Evolutionary conservation across 1,140 invertebrate species (phyloP), one percentile per base, ranked within the genome.

Genomic region (Liolophura sinensis): DNA sequence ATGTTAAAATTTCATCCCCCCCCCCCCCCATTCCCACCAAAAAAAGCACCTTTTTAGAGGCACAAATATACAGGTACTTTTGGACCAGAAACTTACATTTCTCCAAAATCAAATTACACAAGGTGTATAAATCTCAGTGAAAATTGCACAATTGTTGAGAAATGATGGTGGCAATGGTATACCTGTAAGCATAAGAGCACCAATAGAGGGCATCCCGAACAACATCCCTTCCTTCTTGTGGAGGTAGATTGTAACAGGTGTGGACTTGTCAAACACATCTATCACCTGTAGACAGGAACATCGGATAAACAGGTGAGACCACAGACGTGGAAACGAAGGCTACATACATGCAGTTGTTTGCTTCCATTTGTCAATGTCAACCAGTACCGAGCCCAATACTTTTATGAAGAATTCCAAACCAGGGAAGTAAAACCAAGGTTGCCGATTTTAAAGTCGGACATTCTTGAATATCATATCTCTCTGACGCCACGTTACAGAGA

Each of bases 151-250:
- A n/a, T n/a, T n/a, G n/a, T n/a, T n/a, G n/a, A n/a, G n/a, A n/a
- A n/a, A n/a, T n/a, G n/a, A n/a, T n/a, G n/a, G n/a, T n/a, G n/a
- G n/a, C n/a, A 25, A 16, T 14, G 56, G 64, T 67, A 54, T 31
- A 73, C 72, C 67, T 47, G 66, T 62, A 22, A 71, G 48, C 3
- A 67, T 64, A 46, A 73, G 46, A 25, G 66, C 52, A 14, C 68
- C 11, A 56, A 71, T 58, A 12, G 64, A 60, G 22, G 72, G 64
- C 64, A 73, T 62, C 31, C 72, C 72, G 40, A 73, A 54, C 7
- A 73, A 16, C n/a, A 52, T 64, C 18, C 50, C 61, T 20, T 51
- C 54, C 3, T 51, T 22, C 25, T 51, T 47, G 25, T 27, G 25
- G 56, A 31, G 18, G 18, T 58, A 31, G 16, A 58, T 27, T 0